Conservation (phyloP, 2,888 invertebrate species). For the Xestia ashworthii region DNA sequence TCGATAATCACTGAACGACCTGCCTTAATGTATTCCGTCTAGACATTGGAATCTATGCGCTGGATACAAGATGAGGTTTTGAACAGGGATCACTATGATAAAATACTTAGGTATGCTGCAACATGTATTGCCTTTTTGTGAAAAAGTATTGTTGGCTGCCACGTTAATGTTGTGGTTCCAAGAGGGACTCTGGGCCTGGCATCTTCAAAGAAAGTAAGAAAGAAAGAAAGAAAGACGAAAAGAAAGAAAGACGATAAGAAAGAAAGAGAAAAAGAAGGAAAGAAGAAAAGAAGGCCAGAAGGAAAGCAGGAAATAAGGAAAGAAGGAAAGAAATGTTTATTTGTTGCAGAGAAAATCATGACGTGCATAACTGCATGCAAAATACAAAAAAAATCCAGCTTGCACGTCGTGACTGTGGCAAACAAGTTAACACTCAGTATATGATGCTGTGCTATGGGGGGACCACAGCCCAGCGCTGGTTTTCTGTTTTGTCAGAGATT, state of each 20-base stretch:
- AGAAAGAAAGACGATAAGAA: no score
- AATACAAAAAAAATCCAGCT: neutral
- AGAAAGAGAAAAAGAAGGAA: no score
- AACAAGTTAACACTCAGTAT: neutral
- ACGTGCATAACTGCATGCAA: neutral
- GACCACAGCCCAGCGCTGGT: neutral
- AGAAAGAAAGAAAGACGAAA: no score
- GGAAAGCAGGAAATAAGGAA: no score
- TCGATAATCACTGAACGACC: constrained; percentile 46
- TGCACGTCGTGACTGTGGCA: neutral
- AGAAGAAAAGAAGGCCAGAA: no score
- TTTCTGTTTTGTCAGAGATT: neutral
- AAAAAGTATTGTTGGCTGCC: neutral
- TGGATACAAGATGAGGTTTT: constrained; percentile 27
- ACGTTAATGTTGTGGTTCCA: neutral
- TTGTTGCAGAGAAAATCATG: neutral
- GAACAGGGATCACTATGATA: neutral
- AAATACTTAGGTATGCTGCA: neutral
- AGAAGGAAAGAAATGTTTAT: no score
- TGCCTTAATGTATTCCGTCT: constrained; percentile 53
- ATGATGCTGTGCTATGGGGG: neutral
- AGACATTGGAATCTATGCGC: constrained; percentile 40
- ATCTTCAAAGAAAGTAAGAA: neutral
- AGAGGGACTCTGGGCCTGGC: neutral
- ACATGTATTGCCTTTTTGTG: neutral